A percentile compares a stretch with the other conserved stretches of the same genome.
Conservation (phyloP, 2,797 vertebrate species). For the Tachyglossus aculeatus region DNA sequence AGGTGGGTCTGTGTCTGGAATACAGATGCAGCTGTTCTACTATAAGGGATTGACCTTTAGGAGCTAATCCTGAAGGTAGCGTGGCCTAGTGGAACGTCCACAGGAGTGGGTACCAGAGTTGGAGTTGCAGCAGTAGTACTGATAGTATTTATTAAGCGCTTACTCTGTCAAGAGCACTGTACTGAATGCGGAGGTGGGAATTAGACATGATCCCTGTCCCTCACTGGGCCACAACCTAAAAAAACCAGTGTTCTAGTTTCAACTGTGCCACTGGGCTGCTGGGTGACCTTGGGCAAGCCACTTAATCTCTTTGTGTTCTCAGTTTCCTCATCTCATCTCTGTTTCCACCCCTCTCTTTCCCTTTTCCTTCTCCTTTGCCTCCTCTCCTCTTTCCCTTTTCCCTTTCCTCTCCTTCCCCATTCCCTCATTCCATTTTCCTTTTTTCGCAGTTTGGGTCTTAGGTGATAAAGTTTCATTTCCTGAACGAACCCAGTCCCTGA, state of each 20-base stretch:
- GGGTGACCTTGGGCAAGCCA: not conserved
- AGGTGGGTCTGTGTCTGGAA: slow-evolving; percentile 20
- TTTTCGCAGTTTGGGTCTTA: too few species aligned
- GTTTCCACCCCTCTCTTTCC: not conserved
- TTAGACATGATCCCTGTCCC: too few species aligned
- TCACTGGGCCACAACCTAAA: too few species aligned
- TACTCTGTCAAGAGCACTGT: too few species aligned
- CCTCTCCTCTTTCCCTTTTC: not conserved
- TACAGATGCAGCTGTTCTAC: slow-evolving; percentile 27
- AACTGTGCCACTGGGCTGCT: not conserved
- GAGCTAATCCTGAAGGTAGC: slow-evolving; percentile 1
- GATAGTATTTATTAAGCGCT: too few species aligned
- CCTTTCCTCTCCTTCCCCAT: not conserved
- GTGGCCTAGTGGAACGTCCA: not conserved
- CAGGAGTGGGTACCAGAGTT: too few species aligned
- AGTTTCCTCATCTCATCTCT: not conserved
- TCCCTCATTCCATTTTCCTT: not conserved
- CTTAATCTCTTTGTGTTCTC: not conserved
- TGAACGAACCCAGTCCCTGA: too few species aligned
- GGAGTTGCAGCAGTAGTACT: too few species aligned
- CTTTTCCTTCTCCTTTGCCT: not conserved
- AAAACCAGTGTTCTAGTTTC: not conserved
- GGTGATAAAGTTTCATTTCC: too few species aligned
- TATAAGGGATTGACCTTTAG: slow-evolving; percentile 12
- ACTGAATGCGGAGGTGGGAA: too few species aligned